Evolutionary conservation across 2,113 vertebrate species (phyloP).

Genomic region (Engystomops pustulosus): DNA sequence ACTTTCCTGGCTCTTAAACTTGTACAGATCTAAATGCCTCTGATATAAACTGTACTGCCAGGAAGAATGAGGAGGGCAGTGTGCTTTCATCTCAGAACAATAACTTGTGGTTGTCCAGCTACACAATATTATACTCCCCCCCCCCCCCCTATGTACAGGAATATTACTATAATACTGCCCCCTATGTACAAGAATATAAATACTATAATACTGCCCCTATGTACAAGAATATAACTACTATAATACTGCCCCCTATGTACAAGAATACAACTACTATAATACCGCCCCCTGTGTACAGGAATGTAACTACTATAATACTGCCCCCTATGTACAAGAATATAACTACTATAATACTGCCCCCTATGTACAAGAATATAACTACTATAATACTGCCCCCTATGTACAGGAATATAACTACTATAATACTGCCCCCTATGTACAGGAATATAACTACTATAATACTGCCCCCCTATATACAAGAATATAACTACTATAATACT

Average conservation of each 20-base stretch:
- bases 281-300: neutral
- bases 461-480: neutral
- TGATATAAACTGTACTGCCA: too few species aligned
- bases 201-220: neutral
- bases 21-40: neutral
- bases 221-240: constrained; percentile 1
- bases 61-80: too few species aligned
- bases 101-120: too few species aligned
- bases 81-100: too few species aligned
- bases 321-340: neutral
- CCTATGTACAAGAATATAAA: neutral
- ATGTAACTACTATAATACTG: neutral
- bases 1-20: neutral
- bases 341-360: neutral
- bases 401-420: constrained; percentile 1
- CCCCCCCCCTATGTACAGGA: neutral
- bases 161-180: neutral
- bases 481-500: neutral
- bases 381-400: constrained; percentile 2
- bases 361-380: constrained; percentile 5
- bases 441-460: constrained; percentile 6
- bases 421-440: neutral
- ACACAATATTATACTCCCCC: too few species aligned
- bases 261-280: constrained; percentile 1
- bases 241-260: neutral